Conservation (phyloP, 2,113 vertebrate genomes). For the human (Homo sapiens) region GRCh38 chr19:15628001-15628500, state of each 20-base stretch:
- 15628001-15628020: too few relatives aligned
- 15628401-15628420: constrained; percentile 78
- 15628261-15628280: background rate
- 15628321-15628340: constrained; percentile 96
- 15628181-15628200: background rate
- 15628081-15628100: background rate
- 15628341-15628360: constrained; percentile 91
- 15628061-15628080: background rate
- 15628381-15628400: constrained; percentile 87
- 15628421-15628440: constrained; percentile 87
- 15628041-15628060: too few relatives aligned
- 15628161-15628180: background rate
- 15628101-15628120: background rate
- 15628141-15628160: background rate
- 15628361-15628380: constrained; percentile 86
- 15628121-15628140: background rate
- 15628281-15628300: constrained; percentile 50
- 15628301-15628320: constrained; percentile 90
- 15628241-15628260: background rate
- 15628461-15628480: background rate
- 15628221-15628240: background rate
- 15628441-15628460: rapidly evolving
- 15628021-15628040: too few relatives aligned
- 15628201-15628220: background rate
- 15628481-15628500: background rate